Base-by-base conservation (phyloP, 2,113 vertebrate species). In the Origma solitaria region DNA sequence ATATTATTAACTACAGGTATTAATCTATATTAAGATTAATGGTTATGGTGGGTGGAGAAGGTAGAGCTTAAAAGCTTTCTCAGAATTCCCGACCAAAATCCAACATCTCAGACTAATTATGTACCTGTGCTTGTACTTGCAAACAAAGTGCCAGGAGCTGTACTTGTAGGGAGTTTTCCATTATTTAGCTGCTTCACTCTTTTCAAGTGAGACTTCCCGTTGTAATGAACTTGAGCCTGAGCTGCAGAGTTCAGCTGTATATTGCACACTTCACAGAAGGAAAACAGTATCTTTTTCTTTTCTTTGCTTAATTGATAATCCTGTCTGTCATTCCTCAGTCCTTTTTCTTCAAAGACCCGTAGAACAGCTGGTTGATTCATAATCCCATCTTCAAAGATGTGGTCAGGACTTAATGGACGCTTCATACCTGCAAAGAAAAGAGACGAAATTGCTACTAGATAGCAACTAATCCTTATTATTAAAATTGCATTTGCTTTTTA, bases 181-280 rank as follows among this genome's bases (percentile, higher is more conserved):
- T 98, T 98, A 70, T 98, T 99, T 65, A 99, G 95, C 95, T 99
- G 99, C 94, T 98, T 99, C 82, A 99, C 97, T 58, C 99, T 98
- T 89, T 98, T 99, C 86, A 99, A 98, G 97, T 99, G 99, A 88
- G 99, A 99, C 86, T 98, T 98, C 75, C 99, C 99, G 1, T 99
- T 99, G 97, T 99, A 99, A 97, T 99, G 99, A 82, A 99, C 98
- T 95, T 99, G 98, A 69, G 99, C 99, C 97, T 99, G 99, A 19
- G 98, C 98, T 51, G 98, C 97, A 2, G 99, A 99, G 95, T 99
- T 99, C 83, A 99, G 97, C 97, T 99, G 99, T 95, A 99, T 99
- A 97, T 99, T 99, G 95, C 99, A 99, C 86, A 99, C 99, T 62
- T 99, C 98, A 19, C 99, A 99, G 86, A 99, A 98, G 3, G 99